Evolutionary conservation across 2,797 vertebrate species (phyloP), one percentile per base, ranked within the genome.

Genomic region (Neostethus bicornis): DNA sequence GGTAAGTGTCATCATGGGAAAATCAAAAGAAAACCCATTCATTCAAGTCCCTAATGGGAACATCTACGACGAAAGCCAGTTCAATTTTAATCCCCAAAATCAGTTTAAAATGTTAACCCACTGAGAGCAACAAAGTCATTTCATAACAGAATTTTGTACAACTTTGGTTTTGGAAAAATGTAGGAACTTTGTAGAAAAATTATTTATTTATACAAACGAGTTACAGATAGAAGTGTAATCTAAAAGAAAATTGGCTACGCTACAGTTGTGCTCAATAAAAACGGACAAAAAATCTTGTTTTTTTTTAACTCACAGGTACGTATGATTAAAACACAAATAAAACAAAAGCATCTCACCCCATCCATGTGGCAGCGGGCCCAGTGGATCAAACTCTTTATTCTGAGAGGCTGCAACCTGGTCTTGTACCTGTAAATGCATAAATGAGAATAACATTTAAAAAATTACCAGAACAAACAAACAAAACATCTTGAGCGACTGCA

Each of bases 371-470:
- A 99, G 88, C 34, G 96, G 94, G 47, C 97, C 97, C 46, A 98
- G 93, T 63, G 96, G 97, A 88, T 99, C 97, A 91, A 95, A 97
- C 86, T 98, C 95, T 86, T 97, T 95, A 83, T 92, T 97, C 84
- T 94, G 94, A 58, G 92, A 66, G 54, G 94, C 89, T 65, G 93
- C 75, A 25, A 90, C 92, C 87, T 96, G 96, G 80, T 98, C 96
- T 90, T 98, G 93, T 42, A 75, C 47, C 91, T 90, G 19, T n/a
- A 73, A 2, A n/a, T 65, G 12, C n/a, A 65, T 3, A 59, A 26
- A 14, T 19, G 17, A 13, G 3, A 35, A 39, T 52, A n/a, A n/a
- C n/a, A n/a, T n/a, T n/a, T 2, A 41, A 17, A 35, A 34, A 14
- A 6, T 14, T 6, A 26, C 7, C 26, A 26, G 26, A 7, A 4